Conservation (phyloP, 1,140 invertebrate species). For the Cryptotermes secundus region DNA sequence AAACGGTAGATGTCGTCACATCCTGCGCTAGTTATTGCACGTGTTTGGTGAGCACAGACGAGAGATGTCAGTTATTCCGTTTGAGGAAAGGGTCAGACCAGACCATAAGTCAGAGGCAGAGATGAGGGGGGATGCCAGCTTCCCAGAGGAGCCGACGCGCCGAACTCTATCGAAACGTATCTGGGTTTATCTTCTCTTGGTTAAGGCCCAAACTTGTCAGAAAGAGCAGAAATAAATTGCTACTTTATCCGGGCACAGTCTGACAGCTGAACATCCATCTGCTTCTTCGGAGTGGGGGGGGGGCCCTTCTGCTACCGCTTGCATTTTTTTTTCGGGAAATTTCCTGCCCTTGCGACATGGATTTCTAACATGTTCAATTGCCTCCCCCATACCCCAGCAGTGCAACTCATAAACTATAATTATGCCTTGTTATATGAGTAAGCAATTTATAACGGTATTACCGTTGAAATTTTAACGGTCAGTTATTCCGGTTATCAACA, state of each 20-base stretch:
- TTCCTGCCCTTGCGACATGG: neutral
- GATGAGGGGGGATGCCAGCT: neutral
- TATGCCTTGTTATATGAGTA: no score
- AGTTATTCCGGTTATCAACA: no score
- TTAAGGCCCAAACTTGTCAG: neutral
- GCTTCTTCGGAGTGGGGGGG: neutral
- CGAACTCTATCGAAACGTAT: neutral
- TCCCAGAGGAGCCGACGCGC: neutral
- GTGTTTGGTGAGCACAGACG: no score
- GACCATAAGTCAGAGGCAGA: neutral
- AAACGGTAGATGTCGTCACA: neutral
- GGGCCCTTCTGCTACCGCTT: neutral
- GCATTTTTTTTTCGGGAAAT: neutral
- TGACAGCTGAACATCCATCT: slow-evolving; percentile 7
- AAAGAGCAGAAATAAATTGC: slow-evolving; percentile 5
- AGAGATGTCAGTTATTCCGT: no score
- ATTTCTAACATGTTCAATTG: neutral
- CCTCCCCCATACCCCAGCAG: no score
- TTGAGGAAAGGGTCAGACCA: neutral
- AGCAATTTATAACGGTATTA: no score
- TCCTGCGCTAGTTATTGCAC: neutral
- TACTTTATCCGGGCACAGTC: neutral
- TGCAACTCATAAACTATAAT: no score
- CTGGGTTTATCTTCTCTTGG: neutral
- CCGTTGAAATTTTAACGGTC: no score